Conservation (phyloP, 1,140 invertebrate genomes). For the Zaprionus ghesquierei region DNA sequence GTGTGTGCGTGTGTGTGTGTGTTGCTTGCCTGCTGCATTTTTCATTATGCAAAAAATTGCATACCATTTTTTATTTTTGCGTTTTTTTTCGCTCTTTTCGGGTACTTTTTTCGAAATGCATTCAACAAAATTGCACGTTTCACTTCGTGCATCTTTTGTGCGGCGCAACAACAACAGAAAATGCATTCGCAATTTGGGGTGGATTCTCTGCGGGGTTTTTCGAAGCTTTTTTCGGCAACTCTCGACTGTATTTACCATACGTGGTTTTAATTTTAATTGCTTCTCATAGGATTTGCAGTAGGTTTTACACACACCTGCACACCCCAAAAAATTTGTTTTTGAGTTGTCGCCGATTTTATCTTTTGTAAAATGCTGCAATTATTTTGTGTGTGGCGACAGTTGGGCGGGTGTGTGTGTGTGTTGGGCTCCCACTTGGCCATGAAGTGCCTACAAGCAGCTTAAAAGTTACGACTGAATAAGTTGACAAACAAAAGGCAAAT, state of each 20-base stretch:
- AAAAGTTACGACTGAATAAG: neutral
- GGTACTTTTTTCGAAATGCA: constrained; percentile 65
- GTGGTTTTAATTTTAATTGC: constrained; percentile 80
- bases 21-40: constrained; percentile 72
- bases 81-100: constrained; percentile 50
- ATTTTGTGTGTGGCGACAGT: constrained; percentile 77
- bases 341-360: constrained; percentile 78
- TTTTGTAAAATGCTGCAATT: constrained; percentile 79
- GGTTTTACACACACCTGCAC: constrained; percentile 15
- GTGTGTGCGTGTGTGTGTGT: constrained; percentile 12
- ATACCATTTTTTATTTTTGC: constrained; percentile 65
- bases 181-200: constrained; percentile 66
- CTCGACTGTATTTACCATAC: constrained; percentile 65
- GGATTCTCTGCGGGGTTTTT: constrained; percentile 59
- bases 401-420: constrained; percentile 2
- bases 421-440: constrained; percentile 17
- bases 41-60: constrained; percentile 80
- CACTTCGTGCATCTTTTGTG: constrained; percentile 78
- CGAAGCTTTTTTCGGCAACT: constrained; percentile 47
- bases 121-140: constrained; percentile 80
- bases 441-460: neutral
- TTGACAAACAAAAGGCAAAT: neutral
- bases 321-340: constrained; percentile 53
- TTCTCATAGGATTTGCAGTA: constrained; percentile 55
- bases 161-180: constrained; percentile 24